phyloP scores from a whole-genome alignment of 1,140 invertebrate species.

The Scylla paramamosain region DNA sequence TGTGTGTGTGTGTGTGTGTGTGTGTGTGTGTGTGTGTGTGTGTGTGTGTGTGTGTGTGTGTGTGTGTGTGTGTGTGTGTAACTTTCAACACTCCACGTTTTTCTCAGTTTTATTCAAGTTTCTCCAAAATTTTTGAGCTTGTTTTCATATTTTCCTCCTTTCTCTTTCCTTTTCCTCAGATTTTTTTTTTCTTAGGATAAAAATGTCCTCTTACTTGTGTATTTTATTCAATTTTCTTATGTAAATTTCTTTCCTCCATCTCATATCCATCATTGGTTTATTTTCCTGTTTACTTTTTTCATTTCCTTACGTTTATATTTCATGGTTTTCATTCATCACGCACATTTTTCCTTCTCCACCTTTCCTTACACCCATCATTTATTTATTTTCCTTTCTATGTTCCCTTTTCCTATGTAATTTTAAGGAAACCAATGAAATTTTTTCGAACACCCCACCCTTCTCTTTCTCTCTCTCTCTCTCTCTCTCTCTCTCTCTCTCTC shows the following conservation, averaged over 20 bases:
- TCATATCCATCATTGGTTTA: too few relatives aligned
- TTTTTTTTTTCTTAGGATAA: not conserved
- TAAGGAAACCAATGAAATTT: not conserved
- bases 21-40: conserved; percentile 18
- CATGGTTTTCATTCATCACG: too few relatives aligned
- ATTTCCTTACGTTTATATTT: too few relatives aligned
- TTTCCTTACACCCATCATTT: too few relatives aligned
- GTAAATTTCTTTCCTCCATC: too few relatives aligned
- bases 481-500: not conserved
- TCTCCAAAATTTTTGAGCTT: not conserved
- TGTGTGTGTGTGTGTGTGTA: not conserved
- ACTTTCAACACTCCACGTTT: not conserved
- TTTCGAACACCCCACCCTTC: not conserved
- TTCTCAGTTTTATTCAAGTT: not conserved
- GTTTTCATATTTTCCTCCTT: not conserved
- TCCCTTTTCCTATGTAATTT: too few relatives aligned
- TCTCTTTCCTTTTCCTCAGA: too few relatives aligned
- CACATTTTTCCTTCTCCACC: too few relatives aligned
- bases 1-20: not conserved
- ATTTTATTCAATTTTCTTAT: too few relatives aligned
- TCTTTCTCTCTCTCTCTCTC: not conserved
- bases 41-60: conserved; percentile 20
- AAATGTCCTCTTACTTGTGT: too few relatives aligned
- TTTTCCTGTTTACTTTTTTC: too few relatives aligned
- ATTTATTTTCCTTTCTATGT: too few relatives aligned